phyloP scores from a whole-genome alignment of 2,113 vertebrate genomes.

The Opisthocomus hoazin region DNA sequence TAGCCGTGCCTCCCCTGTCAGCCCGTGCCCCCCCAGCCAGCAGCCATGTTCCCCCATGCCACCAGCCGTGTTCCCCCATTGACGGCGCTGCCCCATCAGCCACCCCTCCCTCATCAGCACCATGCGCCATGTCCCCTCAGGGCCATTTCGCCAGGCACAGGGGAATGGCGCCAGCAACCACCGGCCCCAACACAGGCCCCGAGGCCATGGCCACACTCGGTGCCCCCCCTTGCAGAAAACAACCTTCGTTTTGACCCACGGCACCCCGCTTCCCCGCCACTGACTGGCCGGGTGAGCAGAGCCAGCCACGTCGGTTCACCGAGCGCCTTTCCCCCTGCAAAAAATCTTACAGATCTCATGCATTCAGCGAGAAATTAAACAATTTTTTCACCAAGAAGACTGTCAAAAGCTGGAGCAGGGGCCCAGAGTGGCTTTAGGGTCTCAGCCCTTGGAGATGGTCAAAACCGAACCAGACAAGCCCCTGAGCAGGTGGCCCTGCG shows the following conservation, averaged over 20 bases:
- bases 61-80: not conserved
- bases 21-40: not conserved
- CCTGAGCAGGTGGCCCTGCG: fast-evolving
- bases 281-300: too few relatives aligned
- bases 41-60: not conserved
- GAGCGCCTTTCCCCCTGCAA: not conserved
- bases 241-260: fast-evolving
- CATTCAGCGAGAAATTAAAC: not conserved
- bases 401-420: not conserved
- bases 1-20: not conserved
- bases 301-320: not conserved
- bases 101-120: fast-evolving
- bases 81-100: not conserved
- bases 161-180: too few relatives aligned
- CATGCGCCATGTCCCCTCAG: not conserved
- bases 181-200: not conserved
- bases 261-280: fast-evolving
- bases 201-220: fast-evolving
- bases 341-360: not conserved
- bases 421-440: fast-evolving
- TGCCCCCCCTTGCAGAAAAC: not conserved
- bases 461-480: not conserved
- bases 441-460: not conserved
- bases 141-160: fast-evolving
- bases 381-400: not conserved